These are phyloP conservation scores for Acrocephalus kingi DNA, from an alignment of 2,113 vertebrate genomes.

Conservation along the genomic window DNA sequence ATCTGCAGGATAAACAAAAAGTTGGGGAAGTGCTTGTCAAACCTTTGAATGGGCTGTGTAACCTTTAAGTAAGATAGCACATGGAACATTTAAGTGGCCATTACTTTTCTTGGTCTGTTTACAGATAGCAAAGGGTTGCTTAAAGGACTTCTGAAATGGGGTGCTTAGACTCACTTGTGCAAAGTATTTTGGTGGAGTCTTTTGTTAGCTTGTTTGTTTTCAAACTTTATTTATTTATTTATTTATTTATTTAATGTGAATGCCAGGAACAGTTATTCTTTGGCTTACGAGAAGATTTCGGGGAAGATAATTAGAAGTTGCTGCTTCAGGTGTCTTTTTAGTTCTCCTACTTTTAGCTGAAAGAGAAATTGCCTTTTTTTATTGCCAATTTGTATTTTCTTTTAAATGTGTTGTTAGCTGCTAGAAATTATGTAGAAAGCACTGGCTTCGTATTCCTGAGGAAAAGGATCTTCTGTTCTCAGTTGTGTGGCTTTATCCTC, in stretches of 20 bases:
- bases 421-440: background rate
- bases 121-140: background rate
- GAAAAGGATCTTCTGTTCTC: background rate
- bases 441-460: background rate
- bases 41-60: background rate
- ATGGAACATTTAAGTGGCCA: background rate
- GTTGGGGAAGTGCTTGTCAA: background rate
- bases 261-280: background rate
- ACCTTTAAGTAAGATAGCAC: background rate
- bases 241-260: background rate
- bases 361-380: background rate
- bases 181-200: background rate
- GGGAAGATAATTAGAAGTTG: background rate
- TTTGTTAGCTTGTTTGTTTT: slow-evolving; percentile 3
- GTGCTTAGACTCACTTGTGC: background rate
- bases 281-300: background rate
- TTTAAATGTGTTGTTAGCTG: background rate
- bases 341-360: background rate
- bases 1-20: background rate
- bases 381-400: background rate
- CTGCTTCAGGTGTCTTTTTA: background rate
- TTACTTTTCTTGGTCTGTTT: slow-evolving; percentile 5
- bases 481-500: background rate
- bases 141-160: background rate
- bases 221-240: background rate